phyloP scores from a whole-genome alignment of 2,888 invertebrate species.

The Epirrhoe tristata region DNA sequence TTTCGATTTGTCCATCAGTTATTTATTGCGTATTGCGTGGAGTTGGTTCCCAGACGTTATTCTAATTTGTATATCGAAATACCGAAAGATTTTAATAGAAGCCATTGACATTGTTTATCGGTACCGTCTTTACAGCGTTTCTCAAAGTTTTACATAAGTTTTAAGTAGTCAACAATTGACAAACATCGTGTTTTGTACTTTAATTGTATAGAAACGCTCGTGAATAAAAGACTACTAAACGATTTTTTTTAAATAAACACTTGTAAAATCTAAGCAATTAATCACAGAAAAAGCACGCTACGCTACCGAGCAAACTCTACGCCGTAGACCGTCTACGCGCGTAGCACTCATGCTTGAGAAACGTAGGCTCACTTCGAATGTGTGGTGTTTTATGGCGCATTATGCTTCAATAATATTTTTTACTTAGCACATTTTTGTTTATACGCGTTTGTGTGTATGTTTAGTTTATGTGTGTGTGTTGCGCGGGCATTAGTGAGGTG shows the following conservation, averaged over 20 bases:
- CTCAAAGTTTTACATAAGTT: slow-evolving; percentile 64
- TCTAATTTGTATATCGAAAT: slow-evolving; percentile 80
- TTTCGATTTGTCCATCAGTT: slow-evolving; percentile 55
- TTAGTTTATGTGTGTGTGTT: slow-evolving; percentile 49
- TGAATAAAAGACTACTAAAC: no score
- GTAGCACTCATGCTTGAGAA: slow-evolving; percentile 66
- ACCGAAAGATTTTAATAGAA: slow-evolving; percentile 81
- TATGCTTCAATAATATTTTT: slow-evolving; percentile 84
- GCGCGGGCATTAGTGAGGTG: slow-evolving; percentile 58
- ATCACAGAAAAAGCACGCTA: slow-evolving; percentile 43
- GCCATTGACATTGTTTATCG: slow-evolving; percentile 82
- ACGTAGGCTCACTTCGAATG: slow-evolving; percentile 56
- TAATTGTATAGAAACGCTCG: neutral
- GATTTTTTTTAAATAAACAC: neutral
- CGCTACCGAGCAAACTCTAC: slow-evolving; percentile 49
- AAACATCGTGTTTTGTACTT: neutral
- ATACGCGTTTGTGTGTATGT: slow-evolving; percentile 53
- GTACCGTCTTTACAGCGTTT: slow-evolving; percentile 62
- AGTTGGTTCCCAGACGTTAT: slow-evolving; percentile 74
- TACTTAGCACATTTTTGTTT: slow-evolving; percentile 83
- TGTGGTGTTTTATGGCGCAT: slow-evolving; percentile 81
- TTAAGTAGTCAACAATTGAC: neutral
- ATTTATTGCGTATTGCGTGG: slow-evolving; percentile 81
- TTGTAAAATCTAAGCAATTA: neutral
- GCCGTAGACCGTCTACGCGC: slow-evolving; percentile 48